Base-by-base conservation (phyloP, 1,140 invertebrate genomes). In the Hydropsyche tenuis region DNA sequence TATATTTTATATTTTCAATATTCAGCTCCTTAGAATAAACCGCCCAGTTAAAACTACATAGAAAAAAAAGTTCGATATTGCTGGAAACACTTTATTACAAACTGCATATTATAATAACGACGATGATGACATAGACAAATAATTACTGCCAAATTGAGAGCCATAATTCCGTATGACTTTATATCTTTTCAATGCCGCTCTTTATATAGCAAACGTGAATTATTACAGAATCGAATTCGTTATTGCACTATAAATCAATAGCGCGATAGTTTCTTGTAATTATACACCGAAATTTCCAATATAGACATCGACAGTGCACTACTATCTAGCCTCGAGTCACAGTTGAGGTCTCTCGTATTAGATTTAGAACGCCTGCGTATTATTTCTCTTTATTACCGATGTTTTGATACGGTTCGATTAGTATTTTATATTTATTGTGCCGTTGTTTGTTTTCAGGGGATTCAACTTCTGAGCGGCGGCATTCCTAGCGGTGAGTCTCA, bases 231-330 rank as follows among this genome's bases (percentile, higher is more conserved):
- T 53, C 16, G 48, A 53, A 53, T 53, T 16, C 48, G 48, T 53
- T 53, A 53, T 53, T 18, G 48, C 48, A 20, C 48, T 53, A 53
- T 53, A 20, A 53, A 53, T 53, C 48, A 53, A 53, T n/a, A 9
- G 30, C 3, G 9, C 30, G 30, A 37, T 37, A 37, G 30, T 37
- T 37, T 37, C 30, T 37, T 37, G 30, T 37, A 37, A 37, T 37
- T 53, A 53, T 5, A 53, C 48, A 53, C 5, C 16, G 48, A 53
- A 53, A 1, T 18, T 18, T 53, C 48, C 9, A 53, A 53, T 53
- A 53, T 18, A 53, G 9, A 53, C 16, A 18, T 48, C 16, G 46
- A 18, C 46, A 18, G 30, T 37, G 30, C 30, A 37, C 30, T 37
- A 37, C 9, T 37, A 16, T 16, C 20, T 53, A 53, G 48, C 48